Base-by-base conservation (phyloP, 1,140 invertebrate genomes). In the Drosophila persimilis region DNA sequence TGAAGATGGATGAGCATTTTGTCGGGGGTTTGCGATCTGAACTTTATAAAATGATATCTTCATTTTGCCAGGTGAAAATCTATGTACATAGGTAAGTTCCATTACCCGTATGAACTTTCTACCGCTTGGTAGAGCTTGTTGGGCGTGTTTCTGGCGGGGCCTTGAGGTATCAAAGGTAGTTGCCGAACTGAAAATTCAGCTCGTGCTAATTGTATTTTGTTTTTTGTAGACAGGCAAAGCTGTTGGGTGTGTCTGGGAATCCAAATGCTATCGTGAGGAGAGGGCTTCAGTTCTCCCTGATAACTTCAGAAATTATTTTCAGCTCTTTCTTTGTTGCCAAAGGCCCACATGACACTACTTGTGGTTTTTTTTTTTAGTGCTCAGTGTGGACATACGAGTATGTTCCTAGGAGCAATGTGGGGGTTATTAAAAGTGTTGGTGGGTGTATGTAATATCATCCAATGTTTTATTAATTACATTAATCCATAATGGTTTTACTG, bases 141-240 rank as follows among this genome's bases (percentile, higher is more conserved):
- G 4, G 24, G 24, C 24, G 5, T 0, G 24, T 26, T 26, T 26
- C 24, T 26, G 24, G 24, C 24, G 24, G 13, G 9, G 62, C 15
- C 26, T 67, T 66, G 57, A 20, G 8, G 13, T 59, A 39, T 71
- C 65, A 50, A 15, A n/a, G 17, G 29, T 22, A 50, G 62, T 50
- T 80, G n/a, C 52, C 47, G 24, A 5, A 9, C 64, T 79, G 76
- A 79, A 79, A 79, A 70, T 79, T 79, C 55, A 69, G 29, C 9
- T 26, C 31, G 13, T n/a, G 26, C n/a, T n/a, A 55, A 44, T 51
- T 72, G 57, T 26, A 59, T 50, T 62, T 44, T 6, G n/a, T 56
- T 67, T 29, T 29, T 46, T 47, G n/a, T 35, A 17, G 52, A 29
- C 8, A 47, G 50, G 1, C 15, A 51, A 44, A 52, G 22, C 71